phyloP scores from a whole-genome alignment of 2,888 invertebrate genomes.

The Rotaria socialis region DNA sequence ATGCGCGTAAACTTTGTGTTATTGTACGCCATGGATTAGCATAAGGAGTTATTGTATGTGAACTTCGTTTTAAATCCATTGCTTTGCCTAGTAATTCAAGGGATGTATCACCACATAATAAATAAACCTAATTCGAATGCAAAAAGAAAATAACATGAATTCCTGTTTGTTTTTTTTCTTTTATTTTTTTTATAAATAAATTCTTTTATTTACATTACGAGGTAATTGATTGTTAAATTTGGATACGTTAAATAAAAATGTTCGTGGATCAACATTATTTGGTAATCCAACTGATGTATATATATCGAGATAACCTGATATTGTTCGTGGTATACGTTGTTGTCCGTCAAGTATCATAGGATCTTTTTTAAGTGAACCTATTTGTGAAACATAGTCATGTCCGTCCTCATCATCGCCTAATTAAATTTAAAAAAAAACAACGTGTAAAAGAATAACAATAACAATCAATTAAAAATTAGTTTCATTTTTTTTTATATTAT shows the following conservation, averaged over 20 bases:
- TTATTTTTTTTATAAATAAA: too few species aligned
- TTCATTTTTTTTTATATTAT: too few species aligned
- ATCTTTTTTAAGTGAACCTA: slow-evolving; percentile 42
- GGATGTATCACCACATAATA: slow-evolving; percentile 45
- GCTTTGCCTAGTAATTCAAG: slow-evolving; percentile 42
- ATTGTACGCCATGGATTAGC: slow-evolving; percentile 39
- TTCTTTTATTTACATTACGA: slow-evolving; percentile 14
- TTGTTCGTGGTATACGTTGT: slow-evolving; percentile 42
- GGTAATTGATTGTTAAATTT: slow-evolving; percentile 43
- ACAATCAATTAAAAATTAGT: too few species aligned
- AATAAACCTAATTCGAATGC: slow-evolving; percentile 24
- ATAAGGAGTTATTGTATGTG: background rate
- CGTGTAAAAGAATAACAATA: too few species aligned
- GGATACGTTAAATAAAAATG: slow-evolving; percentile 44
- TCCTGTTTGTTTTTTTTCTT: too few species aligned
- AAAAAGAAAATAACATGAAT: background rate
- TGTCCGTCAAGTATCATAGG: slow-evolving; percentile 40
- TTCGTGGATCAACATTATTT: slow-evolving; percentile 40
- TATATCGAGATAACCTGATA: slow-evolving; percentile 44
- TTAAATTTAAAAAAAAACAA: too few species aligned
- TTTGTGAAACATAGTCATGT: slow-evolving; percentile 43
- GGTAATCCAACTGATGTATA: slow-evolving; percentile 43
- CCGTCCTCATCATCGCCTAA: slow-evolving; percentile 39
- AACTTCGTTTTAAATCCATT: slow-evolving; percentile 39
- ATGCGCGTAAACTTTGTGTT: slow-evolving; percentile 39